Evolutionary conservation across 2,113 vertebrate genomes (phyloP).

Genomic region (Macaca fascicularis): DNA sequence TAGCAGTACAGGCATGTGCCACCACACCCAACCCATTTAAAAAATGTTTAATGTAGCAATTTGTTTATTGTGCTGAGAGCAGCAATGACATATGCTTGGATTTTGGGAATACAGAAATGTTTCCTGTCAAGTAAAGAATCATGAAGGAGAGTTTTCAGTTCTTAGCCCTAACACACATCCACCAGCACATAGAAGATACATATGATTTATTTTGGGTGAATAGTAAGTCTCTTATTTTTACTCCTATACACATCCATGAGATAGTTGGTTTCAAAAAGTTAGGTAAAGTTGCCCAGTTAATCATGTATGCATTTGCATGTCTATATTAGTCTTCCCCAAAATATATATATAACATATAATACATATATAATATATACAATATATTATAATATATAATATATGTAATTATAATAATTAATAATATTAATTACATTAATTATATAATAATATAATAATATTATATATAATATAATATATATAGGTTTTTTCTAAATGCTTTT

Average conservation of each 20-base stretch:
- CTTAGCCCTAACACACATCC: too few species aligned
- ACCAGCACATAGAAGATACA: fast-evolving
- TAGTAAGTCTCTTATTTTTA: fast-evolving
- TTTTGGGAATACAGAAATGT: background rate
- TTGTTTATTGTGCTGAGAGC: background rate
- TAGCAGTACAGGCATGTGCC: too few species aligned
- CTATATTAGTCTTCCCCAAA: background rate
- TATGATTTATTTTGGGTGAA: background rate
- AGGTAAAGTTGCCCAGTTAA: background rate
- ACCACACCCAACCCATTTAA: too few species aligned
- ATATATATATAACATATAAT: too few species aligned
- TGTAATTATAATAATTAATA: too few species aligned
- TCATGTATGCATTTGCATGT: too few species aligned
- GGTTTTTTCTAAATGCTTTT: background rate
- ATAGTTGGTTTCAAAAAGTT: background rate
- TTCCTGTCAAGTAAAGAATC: background rate
- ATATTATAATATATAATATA: too few species aligned
- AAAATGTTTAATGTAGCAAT: background rate
- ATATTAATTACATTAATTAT: too few species aligned
- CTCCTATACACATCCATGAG: background rate
- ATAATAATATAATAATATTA: too few species aligned
- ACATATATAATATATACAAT: too few species aligned
- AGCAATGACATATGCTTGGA: background rate
- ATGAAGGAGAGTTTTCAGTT: fast-evolving
- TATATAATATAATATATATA: too few species aligned